phyloP scores from a whole-genome alignment of 2,113 vertebrate genomes.

The Urocitellus parryii region DNA sequence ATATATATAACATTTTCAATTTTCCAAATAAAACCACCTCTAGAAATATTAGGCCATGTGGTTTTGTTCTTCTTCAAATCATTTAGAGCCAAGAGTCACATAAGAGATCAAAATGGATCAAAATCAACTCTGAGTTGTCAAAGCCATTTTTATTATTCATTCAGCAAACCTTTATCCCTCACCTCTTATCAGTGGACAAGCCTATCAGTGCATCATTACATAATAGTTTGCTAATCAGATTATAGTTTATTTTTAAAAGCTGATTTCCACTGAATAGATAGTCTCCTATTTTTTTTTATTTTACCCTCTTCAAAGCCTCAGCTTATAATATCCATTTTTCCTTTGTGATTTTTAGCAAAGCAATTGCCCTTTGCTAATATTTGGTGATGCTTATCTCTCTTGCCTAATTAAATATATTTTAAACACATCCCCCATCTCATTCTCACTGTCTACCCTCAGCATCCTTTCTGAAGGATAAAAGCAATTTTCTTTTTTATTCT shows the following conservation, averaged over 20 bases:
- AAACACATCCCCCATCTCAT: neutral
- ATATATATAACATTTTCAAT: neutral
- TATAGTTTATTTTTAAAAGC: slow-evolving; percentile 26
- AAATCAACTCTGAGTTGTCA: neutral
- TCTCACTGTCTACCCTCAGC: neutral
- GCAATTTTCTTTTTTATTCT: neutral
- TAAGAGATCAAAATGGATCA: neutral
- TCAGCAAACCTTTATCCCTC: neutral
- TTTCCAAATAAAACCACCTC: neutral
- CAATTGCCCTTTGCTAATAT: neutral
- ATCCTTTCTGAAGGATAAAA: neutral
- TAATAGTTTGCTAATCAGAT: neutral
- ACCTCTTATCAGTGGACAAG: neutral
- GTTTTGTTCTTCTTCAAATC: slow-evolving; percentile 13
- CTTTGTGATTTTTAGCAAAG: slow-evolving; percentile 35
- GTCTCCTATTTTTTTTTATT: neutral
- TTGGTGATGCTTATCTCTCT: neutral
- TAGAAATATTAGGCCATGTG: neutral
- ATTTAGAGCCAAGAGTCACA: neutral
- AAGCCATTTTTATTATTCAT: neutral
- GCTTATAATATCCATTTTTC: slow-evolving; percentile 6
- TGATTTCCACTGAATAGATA: neutral
- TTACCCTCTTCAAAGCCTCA: neutral
- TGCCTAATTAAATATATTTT: slow-evolving; percentile 53
- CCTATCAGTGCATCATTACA: neutral